Conservation (phyloP, 2,113 vertebrate species). For the Talpa occidentalis region DNA sequence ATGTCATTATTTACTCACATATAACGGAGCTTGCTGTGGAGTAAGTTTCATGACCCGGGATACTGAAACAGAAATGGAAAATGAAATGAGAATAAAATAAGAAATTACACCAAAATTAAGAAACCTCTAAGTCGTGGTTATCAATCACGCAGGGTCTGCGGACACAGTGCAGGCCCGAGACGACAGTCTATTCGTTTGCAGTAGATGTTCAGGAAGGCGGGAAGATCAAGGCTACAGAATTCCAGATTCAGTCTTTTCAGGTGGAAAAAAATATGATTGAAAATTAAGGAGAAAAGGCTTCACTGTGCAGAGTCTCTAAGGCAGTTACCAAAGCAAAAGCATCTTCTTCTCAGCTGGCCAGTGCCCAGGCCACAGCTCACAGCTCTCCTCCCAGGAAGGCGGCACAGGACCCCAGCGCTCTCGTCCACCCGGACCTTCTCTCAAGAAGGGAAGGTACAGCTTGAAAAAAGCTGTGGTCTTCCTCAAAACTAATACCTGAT, state of each 20-base stretch:
- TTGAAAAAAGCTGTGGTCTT: not conserved
- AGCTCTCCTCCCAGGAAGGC: not conserved
- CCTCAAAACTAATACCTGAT: not conserved
- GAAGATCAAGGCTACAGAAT: not conserved
- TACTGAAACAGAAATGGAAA: slow-evolving; percentile 87
- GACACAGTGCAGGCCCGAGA: not conserved
- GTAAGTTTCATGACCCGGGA: slow-evolving; percentile 99
- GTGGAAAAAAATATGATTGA: not conserved
- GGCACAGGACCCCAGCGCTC: not conserved
- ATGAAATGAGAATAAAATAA: slow-evolving; percentile 45
- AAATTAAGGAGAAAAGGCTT: not conserved
- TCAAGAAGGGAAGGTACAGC: not conserved
- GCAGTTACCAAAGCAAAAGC: not conserved
- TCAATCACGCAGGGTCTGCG: not conserved
- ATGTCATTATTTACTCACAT: slow-evolving; percentile 92
- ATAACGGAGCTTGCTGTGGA: slow-evolving; percentile 97
- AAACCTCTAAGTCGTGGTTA: too few relatives aligned
- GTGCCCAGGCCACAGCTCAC: too few relatives aligned
- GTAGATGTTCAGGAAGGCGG: not conserved
- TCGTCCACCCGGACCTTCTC: too few relatives aligned
- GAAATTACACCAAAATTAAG: not conserved
- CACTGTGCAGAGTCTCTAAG: not conserved
- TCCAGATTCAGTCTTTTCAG: not conserved
- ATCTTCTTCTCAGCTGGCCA: not conserved
- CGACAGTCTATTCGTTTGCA: not conserved